A percentile compares a stretch with the other conserved stretches of the same genome.
phyloP scores from a whole-genome alignment of 2,888 invertebrate species.

The Tryphoninae sp. region DNA sequence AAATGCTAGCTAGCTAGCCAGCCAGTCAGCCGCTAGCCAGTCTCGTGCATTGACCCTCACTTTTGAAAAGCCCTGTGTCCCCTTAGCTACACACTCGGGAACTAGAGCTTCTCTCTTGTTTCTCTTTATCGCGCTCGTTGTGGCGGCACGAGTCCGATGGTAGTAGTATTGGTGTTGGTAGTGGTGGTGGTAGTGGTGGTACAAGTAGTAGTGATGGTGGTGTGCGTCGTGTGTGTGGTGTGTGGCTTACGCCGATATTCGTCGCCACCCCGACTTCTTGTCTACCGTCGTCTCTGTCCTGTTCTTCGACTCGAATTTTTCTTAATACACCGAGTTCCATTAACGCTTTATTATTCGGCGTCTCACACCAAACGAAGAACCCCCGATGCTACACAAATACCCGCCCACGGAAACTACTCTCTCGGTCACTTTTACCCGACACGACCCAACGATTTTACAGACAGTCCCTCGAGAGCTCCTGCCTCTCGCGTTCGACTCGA shows the following conservation, averaged over 20 bases:
- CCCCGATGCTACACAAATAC: constrained; percentile 38
- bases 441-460: constrained; percentile 69
- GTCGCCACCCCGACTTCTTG: constrained; percentile 53
- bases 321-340: constrained; percentile 30
- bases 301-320: constrained; percentile 17
- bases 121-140: constrained; percentile 3
- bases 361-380: constrained; percentile 30
- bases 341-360: constrained; percentile 36
- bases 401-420: constrained; percentile 11
- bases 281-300: constrained; percentile 20
- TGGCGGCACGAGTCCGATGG: too few relatives aligned
- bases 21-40: constrained; percentile 80
- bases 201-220: constrained; percentile 6
- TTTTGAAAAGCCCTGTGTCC: constrained; percentile 81
- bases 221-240: constrained; percentile 6
- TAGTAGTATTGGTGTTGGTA: constrained; percentile 6
- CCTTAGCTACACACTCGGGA: constrained; percentile 60
- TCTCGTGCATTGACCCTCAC: constrained; percentile 81
- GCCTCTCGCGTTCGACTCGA: constrained; percentile 74
- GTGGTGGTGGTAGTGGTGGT: constrained; percentile 33
- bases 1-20: constrained; percentile 59
- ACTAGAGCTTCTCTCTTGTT: constrained; percentile 42
- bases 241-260: constrained; percentile 54
- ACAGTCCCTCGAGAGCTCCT: constrained; percentile 70
- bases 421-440: constrained; percentile 58